Evolutionary conservation across 2,888 invertebrate genomes (phyloP).

Genomic region (Elaeidobius kamerunicus): DNA sequence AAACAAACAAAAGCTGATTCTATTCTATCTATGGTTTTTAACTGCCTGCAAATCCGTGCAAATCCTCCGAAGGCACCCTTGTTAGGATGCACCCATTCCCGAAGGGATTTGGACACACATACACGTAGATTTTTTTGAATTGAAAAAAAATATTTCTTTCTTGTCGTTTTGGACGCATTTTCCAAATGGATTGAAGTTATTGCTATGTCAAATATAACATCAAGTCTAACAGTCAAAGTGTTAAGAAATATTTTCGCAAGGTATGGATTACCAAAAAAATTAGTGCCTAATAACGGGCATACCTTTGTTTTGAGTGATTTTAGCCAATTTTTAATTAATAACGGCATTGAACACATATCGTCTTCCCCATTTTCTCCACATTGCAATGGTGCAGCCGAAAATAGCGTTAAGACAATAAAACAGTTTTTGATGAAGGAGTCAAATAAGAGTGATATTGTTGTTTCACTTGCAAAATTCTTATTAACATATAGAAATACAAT

Average conservation of each 20-base stretch:
- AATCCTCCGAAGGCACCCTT: too few species aligned
- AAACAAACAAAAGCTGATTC: too few species aligned
- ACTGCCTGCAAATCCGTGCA: too few species aligned
- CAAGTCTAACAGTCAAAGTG: neutral
- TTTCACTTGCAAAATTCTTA: conserved; percentile 3
- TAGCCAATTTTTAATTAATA: conserved; percentile 2
- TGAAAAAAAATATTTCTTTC: too few species aligned
- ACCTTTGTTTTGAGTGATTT: too few species aligned
- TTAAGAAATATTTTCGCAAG: neutral
- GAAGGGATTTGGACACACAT: too few species aligned
- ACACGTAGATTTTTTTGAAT: too few species aligned
- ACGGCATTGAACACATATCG: conserved; percentile 2
- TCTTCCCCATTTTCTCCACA: conserved; percentile 4
- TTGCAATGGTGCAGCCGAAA: conserved; percentile 4
- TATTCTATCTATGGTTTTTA: too few species aligned
- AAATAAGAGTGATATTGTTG: neutral
- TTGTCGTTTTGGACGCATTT: too few species aligned
- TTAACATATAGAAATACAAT: conserved; percentile 5
- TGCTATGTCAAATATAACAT: neutral
- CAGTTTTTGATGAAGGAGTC: neutral
- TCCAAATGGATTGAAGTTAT: conserved; percentile 2
- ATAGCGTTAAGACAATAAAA: conserved; percentile 1
- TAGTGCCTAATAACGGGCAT: neutral
- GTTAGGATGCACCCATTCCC: too few species aligned
- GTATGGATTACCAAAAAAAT: conserved; percentile 2